Conservation (phyloP, 1,140 invertebrate genomes). For the Drosophila virilis region DNA sequence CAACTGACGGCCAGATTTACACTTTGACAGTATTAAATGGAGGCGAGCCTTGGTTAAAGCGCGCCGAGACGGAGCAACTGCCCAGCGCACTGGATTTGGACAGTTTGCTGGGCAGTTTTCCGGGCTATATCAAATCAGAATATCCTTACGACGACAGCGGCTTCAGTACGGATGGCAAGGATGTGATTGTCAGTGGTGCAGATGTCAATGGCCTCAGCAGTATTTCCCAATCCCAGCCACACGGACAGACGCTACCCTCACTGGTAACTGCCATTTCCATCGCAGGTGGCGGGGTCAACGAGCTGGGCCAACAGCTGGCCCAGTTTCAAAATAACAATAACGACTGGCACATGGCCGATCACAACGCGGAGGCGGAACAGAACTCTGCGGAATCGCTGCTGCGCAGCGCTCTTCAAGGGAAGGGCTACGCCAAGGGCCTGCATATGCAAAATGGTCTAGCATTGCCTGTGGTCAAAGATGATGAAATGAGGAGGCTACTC, state of each 20-base stretch:
- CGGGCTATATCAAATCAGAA: constrained; percentile 87
- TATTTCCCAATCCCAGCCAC: constrained; percentile 57
- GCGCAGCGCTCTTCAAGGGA: constrained; percentile 92
- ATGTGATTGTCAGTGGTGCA: constrained; percentile 75
- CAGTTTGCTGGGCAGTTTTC: constrained; percentile 87
- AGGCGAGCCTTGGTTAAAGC: constrained; percentile 85
- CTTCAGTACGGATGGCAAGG: constrained; percentile 88
- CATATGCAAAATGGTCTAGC: constrained; percentile 85
- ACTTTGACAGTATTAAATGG: constrained; percentile 88
- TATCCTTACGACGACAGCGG: constrained; percentile 89
- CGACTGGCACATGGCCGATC: constrained; percentile 90
- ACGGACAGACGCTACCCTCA: constrained; percentile 80
- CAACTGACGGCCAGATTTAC: constrained; percentile 87
- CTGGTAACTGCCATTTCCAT: constrained; percentile 84
- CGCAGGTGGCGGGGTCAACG: constrained; percentile 83
- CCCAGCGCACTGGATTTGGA: constrained; percentile 87
- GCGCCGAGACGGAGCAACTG: constrained; percentile 85
- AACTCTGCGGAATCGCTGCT: constrained; percentile 90
- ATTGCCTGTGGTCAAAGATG: constrained; percentile 84
- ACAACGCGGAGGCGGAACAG: constrained; percentile 87
- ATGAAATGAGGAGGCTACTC: constrained; percentile 84
- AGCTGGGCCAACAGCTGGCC: constrained; percentile 75
- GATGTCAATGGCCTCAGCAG: constrained; percentile 61
- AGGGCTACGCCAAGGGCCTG: constrained; percentile 85
- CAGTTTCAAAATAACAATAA: constrained; percentile 91